Evolutionary conservation across 2,888 invertebrate species (phyloP), one percentile per base, ranked within the genome.

Genomic region (Altica lythri): DNA sequence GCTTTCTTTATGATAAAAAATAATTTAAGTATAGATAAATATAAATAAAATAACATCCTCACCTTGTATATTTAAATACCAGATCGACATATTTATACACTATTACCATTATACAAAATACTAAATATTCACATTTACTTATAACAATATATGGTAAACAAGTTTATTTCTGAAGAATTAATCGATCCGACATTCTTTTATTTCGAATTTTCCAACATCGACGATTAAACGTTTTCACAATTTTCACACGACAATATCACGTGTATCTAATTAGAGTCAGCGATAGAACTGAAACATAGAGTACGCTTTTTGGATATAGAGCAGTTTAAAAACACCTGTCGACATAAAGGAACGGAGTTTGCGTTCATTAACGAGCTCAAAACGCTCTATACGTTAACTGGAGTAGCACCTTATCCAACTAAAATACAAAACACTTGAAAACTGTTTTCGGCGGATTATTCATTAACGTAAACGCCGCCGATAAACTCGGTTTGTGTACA

Each of bases 281-380:
- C 19, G 27, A 5, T 44, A 44, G n/a, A 12, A 44, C 17, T 9
- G 13, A 32, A 32, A 30, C 30, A 45, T 46, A 27, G 17, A 35
- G 32, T 27, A 37, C 27, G 22, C 25, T 46, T 6, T 45, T 13
- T 10, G 10, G 18, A 12, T 46, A 25, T 35, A 37, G 16, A 46
- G 35, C 27, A n/a, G 30, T 35, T 46, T 46, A 35, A 46, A 34
- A 46, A 35, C 14, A 45, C 45, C 32, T 25, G 46, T 34, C 29
- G 42, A 38, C 12, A 22, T 10, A 22, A 38, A 19, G 16, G n/a
- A 34, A 9, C n/a, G 4, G n/a, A 4, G 34, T 34, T 34, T 34
- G 1, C 16, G 13, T 27, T 27, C n/a, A n/a, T n/a, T n/a, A n/a
- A n/a, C n/a, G n/a, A 4, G 16, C 34, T 19, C 32, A 32, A 34